These are phyloP conservation scores for Orchesella flavescens DNA, from an alignment of 2,888 invertebrate genomes.

Conservation along the genomic window DNA sequence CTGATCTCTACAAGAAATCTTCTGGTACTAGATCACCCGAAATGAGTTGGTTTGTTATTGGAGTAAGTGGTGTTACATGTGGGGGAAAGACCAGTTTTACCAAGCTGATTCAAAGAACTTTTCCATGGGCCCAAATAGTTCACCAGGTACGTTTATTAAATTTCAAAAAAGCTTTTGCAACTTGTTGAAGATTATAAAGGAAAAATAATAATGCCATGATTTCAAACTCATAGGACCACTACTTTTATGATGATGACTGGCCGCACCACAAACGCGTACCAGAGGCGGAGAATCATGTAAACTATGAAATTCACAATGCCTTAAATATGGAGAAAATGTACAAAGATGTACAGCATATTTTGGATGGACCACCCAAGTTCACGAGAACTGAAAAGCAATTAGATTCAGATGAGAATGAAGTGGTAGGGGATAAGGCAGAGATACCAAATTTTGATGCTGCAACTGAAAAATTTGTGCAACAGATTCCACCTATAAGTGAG, in stretches of 20 bases:
- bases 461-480: slow-evolving; percentile 47
- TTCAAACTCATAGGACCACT: slow-evolving; percentile 55
- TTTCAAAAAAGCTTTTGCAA: no score
- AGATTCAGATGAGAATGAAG: neutral
- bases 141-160: slow-evolving; percentile 50
- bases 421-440: slow-evolving; percentile 35
- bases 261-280: slow-evolving; percentile 62
- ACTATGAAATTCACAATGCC: slow-evolving; percentile 66
- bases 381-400: neutral
- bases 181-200: no score
- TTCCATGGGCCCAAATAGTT: slow-evolving; percentile 66
- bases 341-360: slow-evolving; percentile 62
- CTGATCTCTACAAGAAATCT: neutral
- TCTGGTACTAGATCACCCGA: neutral
- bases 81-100: slow-evolving; percentile 69
- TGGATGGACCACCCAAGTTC: slow-evolving; percentile 47
- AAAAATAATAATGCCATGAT: no score
- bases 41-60: slow-evolving; percentile 70
- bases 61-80: slow-evolving; percentile 70
- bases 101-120: slow-evolving; percentile 65
- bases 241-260: slow-evolving; percentile 69
- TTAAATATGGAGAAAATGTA: slow-evolving; percentile 69
- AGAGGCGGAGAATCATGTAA: slow-evolving; percentile 69
- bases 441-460: slow-evolving; percentile 68
- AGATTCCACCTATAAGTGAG: slow-evolving; percentile 62